Percentiles rank a stretch among this genome's conserved stretches.
Conservation (phyloP, 2,113 vertebrate species). For the Cygnus atratus region DNA sequence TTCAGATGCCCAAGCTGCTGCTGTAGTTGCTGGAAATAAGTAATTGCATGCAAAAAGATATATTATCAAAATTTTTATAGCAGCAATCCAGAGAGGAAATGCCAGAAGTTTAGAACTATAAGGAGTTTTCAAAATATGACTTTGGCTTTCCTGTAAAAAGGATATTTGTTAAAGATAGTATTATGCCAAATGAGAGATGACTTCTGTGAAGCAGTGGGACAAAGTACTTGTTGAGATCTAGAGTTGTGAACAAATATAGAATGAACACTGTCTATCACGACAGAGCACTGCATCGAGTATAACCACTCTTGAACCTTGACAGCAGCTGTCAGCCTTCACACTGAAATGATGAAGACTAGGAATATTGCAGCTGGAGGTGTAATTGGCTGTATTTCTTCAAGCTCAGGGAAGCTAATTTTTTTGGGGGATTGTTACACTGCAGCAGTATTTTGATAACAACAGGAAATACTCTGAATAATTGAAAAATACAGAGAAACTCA, state of each 20-base stretch:
- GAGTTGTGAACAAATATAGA: background rate
- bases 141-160: background rate
- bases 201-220: background rate
- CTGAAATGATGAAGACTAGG: background rate
- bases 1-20: background rate
- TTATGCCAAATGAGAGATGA: background rate
- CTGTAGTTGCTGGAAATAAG: background rate
- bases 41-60: background rate
- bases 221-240: background rate
- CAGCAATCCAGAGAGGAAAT: background rate
- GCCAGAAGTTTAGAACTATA: background rate
- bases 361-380: background rate
- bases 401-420: background rate
- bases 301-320: background rate
- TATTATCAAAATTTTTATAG: background rate
- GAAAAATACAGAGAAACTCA: background rate
- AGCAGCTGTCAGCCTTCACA: background rate
- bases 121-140: background rate
- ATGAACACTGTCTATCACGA: background rate
- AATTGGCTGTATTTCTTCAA: background rate
- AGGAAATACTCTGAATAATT: background rate
- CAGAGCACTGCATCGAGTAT: background rate
- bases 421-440: background rate
- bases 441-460: background rate
- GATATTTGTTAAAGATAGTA: background rate